Evolutionary conservation across 2,888 invertebrate species (phyloP), one percentile per base, ranked within the genome.

Genomic region (Timema podura): DNA sequence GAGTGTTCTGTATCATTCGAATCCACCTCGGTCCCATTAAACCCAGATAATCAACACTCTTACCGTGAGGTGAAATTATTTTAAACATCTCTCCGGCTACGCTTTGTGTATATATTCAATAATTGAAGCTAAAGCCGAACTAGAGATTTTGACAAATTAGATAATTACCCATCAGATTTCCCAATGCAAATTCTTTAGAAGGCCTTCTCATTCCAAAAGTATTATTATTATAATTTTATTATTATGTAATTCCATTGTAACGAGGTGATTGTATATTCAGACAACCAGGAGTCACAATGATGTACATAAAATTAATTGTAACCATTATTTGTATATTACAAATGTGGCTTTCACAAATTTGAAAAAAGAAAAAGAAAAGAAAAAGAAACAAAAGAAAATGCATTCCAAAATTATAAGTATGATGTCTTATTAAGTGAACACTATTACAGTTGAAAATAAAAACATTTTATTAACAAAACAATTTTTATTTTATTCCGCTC

Each of bases 281-380:
- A 61, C 30, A 30, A 30, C 30, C 30, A 61, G 44, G 13, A 44
- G 9, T 61, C 45, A 30, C 61, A 61, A 10, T 45, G 45, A 44
- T 61, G 61, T 61, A 61, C 61, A 61, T 61, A 61, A 5, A 45
- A 61, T 30, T 61, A 61, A 61, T 44, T 61, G 61, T 61, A 61
- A 61, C 61, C 61, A 61, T 61, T 61, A 61, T 61, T 61, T 61
- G 61, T 61, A 61, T 61, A 61, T 61, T 61, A 61, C 61, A 61
- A 61, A 61, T 61, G 61, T 61, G 61, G 61, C 61, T 61, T 61
- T 45, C 61, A 11, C 61, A 61, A 61, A 13, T 61, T 61, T 61
- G 11, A 61, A 30, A 61, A 61, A 61, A 45, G 45, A 30, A 61
- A 61, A 61, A 61, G 30, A 61, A 61, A 51, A 49, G n/a, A 10